Conservation (phyloP, 2,113 vertebrate species). For the Sylvilagus bachmani region DNA sequence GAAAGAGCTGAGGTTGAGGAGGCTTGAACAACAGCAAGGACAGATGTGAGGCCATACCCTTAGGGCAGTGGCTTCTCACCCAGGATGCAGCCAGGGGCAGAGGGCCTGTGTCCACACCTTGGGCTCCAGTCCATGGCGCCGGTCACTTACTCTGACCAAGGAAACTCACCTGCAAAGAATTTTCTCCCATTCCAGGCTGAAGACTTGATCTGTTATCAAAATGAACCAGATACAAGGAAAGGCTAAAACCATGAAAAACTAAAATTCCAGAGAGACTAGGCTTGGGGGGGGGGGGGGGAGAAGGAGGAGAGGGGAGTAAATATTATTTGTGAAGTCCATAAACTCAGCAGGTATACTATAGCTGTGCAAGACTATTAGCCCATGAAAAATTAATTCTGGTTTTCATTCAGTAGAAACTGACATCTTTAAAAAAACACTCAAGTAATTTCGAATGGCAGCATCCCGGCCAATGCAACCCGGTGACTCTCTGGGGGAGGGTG, state of each 20-base stretch:
- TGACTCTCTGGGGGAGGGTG: conserved; percentile 31
- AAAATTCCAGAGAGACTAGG: not conserved
- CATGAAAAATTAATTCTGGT: conserved; percentile 70
- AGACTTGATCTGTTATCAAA: conserved; percentile 20
- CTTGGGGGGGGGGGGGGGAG: not conserved
- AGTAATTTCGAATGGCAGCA: conserved; percentile 39
- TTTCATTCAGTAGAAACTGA: conserved; percentile 75
- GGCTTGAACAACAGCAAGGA: not conserved
- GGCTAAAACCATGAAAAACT: not conserved
- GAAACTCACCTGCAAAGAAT: not conserved
- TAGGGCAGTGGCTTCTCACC: not conserved
- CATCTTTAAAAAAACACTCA: conserved; percentile 56
- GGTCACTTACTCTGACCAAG: not conserved
- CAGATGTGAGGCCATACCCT: rapidly evolving
- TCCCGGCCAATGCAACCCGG: not conserved
- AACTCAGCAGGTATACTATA: conserved; percentile 36
- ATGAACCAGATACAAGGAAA: not conserved
- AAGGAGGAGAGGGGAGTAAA: not conserved
- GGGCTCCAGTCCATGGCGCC: rapidly evolving
- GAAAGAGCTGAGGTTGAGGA: rapidly evolving
- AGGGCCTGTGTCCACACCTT: too few relatives aligned
- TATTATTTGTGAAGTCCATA: conserved; percentile 67
- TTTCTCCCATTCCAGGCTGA: not conserved
- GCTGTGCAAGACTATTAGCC: conserved; percentile 67
- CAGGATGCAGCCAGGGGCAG: rapidly evolving